phyloP scores from a whole-genome alignment of 2,113 vertebrate genomes.

The Seriola dumerili region DNA sequence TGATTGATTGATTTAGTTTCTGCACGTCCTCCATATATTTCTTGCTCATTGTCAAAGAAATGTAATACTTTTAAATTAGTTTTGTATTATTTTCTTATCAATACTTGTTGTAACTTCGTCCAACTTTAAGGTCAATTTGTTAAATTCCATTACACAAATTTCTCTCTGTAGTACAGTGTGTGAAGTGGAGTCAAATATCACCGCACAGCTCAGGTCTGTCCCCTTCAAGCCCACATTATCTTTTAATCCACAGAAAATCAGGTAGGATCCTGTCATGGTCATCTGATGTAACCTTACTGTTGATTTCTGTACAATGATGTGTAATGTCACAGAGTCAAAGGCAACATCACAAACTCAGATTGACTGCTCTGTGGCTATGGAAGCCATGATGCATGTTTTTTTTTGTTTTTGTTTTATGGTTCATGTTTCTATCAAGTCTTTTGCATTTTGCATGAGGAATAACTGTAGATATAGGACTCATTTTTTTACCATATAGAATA shows the following conservation, averaged over 20 bases:
- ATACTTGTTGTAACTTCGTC: neutral
- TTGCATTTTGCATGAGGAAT: neutral
- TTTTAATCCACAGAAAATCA: slow-evolving; percentile 15
- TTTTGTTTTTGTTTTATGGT: neutral
- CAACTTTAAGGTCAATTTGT: neutral
- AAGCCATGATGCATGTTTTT: neutral
- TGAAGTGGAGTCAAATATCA: neutral
- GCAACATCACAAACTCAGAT: neutral
- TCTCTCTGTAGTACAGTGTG: neutral
- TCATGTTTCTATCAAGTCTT: neutral
- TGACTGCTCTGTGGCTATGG: neutral
- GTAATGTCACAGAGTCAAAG: neutral
- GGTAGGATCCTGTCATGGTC: neutral
- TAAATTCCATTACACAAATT: neutral
- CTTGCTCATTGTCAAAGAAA: neutral
- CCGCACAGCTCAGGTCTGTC: neutral
- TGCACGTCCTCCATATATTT: neutral
- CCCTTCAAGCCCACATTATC: neutral
- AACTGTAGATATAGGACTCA: neutral
- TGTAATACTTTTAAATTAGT: neutral
- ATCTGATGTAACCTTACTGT: slow-evolving; percentile 7
- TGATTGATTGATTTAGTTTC: neutral
- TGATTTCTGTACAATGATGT: neutral
- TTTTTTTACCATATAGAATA: neutral
- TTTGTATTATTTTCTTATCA: no score